phyloP scores from a whole-genome alignment of 2,113 vertebrate species.

The Macrotis lagotis region DNA sequence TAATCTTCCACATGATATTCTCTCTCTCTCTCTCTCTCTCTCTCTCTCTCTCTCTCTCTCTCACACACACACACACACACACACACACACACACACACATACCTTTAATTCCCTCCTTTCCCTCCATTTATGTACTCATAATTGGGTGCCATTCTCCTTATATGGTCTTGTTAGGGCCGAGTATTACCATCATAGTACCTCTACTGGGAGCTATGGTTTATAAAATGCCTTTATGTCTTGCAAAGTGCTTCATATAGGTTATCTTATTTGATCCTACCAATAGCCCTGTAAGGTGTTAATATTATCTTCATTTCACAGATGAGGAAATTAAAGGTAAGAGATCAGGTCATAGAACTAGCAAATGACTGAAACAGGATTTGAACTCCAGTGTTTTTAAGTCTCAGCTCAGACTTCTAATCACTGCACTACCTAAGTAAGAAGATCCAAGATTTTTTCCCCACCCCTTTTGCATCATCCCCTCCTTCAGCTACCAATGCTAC shows the following conservation, averaged over 20 bases:
- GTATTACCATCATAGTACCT: not conserved
- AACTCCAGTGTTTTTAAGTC: not conserved
- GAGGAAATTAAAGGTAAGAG: not conserved
- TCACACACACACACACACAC: too few species aligned
- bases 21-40: too few species aligned
- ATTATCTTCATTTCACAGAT: not conserved
- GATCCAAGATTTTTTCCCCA: not conserved
- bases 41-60: too few species aligned
- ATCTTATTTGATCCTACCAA: not conserved
- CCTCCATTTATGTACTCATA: not conserved
- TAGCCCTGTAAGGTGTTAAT: not conserved
- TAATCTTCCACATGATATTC: not conserved
- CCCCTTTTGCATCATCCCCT: not conserved
- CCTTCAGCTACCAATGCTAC: not conserved
- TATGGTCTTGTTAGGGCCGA: not conserved
- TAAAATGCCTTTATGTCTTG: not conserved
- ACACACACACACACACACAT: not conserved
- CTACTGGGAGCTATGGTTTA: not conserved
- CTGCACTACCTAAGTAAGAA: not conserved
- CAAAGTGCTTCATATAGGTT: not conserved
- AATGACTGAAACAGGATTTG: not conserved
- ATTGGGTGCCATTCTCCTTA: not conserved
- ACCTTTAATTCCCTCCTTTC: not conserved
- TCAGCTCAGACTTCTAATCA: not conserved
- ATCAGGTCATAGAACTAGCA: not conserved